Base-by-base conservation (phyloP, 2,113 vertebrate genomes). In the Podilymbus podiceps region DNA sequence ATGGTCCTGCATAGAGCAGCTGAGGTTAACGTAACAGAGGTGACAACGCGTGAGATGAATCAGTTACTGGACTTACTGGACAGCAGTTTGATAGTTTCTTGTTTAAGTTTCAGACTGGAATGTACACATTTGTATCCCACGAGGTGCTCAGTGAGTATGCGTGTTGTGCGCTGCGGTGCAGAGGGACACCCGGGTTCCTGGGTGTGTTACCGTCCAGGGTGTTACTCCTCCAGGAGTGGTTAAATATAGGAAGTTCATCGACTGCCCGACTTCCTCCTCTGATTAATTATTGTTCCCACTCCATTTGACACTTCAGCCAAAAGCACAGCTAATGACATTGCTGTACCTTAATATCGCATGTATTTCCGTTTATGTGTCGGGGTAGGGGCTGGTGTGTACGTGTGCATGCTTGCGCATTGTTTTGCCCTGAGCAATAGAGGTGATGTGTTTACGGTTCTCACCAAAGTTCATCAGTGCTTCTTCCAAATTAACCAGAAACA, bases 341-440 rank as follows among this genome's bases (percentile, higher is more conserved):
- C 49, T 47, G 22, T 85, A 6, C 40, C 50, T 71, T 47, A n/a
- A 31, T 33, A 31, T 14, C 1, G 1, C 8, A 2, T 19, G 7
- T 31, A 5, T 75, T 93, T 60, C 64, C 40, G 83, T 64, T 38
- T 2, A 3, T 5, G 2, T 1, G 0, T 5, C 0, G 16, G 62
- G 19, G 2, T 31, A 1, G 4, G 50, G 76, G 67, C 2, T 60
- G 38, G 6, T 21, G 21, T 25, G 23, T 19, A 40, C 0, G 2
- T 20, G 49, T 1, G 2, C 3, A 2, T 21, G 8, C 22, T 28
- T 17, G 30, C 0, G 0, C 14, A 1, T 6, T 42, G 35, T 25
- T 83, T 60, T n/a, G 16, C 67, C 33, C 55, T 23, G 28, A 53
- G 42, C 30, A 19, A 5, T 8, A n/a, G 40, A 38, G 81, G 7